Conservation (phyloP, 2,888 invertebrate species). For the Scaptomyza caliginosa region DNA sequence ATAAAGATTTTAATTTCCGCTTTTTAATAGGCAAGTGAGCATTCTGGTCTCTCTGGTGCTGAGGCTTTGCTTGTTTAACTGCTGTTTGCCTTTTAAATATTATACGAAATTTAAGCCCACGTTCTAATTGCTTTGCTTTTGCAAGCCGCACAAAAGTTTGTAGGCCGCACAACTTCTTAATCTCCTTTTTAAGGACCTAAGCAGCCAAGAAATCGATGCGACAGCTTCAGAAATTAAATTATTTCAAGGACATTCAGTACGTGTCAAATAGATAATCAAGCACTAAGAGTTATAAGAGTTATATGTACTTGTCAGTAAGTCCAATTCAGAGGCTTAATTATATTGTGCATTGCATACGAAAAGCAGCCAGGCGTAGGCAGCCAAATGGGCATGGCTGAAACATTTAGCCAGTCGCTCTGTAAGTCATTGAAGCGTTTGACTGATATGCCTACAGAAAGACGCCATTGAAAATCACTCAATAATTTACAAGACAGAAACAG, state of each 20-base stretch:
- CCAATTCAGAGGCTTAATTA: slow-evolving; percentile 23
- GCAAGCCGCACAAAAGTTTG: not conserved
- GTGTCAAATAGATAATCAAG: slow-evolving; percentile 27
- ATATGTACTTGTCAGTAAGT: slow-evolving; percentile 23
- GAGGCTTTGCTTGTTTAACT: slow-evolving; percentile 11
- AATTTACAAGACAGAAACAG: slow-evolving; percentile 60
- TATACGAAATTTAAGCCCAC: slow-evolving; percentile 34
- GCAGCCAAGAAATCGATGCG: slow-evolving; percentile 12
- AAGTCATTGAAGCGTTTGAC: slow-evolving; percentile 39
- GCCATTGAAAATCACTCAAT: slow-evolving; percentile 60
- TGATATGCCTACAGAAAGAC: slow-evolving; percentile 45
- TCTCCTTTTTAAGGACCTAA: slow-evolving; percentile 14
- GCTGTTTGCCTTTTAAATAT: slow-evolving; percentile 57
- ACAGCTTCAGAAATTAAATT: slow-evolving; percentile 8
- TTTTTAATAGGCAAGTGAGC: slow-evolving; percentile 51
- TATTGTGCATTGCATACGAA: slow-evolving; percentile 33
- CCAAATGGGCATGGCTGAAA: slow-evolving; percentile 26
- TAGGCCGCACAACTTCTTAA: not conserved
- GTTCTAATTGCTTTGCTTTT: slow-evolving; percentile 37
- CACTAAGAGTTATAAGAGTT: slow-evolving; percentile 35
- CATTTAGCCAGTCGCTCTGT: slow-evolving; percentile 9
- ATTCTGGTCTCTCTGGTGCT: not conserved
- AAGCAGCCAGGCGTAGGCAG: slow-evolving; percentile 8
- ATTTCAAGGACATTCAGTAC: not conserved
- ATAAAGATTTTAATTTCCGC: slow-evolving; percentile 79